Percentiles rank a stretch among this genome's conserved stretches.
phyloP scores from a whole-genome alignment of 2,888 invertebrate genomes.

The Aromia moschata region DNA sequence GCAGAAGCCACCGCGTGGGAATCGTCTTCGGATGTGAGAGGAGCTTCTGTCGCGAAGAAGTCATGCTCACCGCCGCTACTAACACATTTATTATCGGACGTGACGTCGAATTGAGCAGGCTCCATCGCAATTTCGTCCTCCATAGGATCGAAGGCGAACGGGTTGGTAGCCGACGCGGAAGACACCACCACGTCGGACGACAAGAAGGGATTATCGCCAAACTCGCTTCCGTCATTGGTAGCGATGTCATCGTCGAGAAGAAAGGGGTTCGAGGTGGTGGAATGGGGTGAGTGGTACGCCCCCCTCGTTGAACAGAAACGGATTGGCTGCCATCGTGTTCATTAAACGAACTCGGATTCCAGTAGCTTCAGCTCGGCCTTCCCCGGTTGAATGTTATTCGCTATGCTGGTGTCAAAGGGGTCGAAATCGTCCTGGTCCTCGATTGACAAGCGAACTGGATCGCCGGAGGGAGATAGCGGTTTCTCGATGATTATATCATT shows the following conservation, averaged over 20 bases:
- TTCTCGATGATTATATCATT: conserved; percentile 56
- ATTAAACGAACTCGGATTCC: conserved; percentile 74
- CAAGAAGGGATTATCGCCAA: conserved; percentile 77
- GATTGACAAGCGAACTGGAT: conserved; percentile 58
- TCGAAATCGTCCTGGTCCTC: conserved; percentile 69
- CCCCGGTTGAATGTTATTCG: conserved; percentile 77
- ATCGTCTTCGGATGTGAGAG: background rate
- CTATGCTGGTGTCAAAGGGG: conserved; percentile 88
- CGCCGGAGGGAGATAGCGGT: conserved; percentile 59
- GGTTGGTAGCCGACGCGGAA: conserved; percentile 65
- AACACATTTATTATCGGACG: background rate
- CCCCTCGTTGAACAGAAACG: conserved; percentile 82
- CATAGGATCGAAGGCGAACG: conserved; percentile 69
- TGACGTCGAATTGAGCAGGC: conserved; percentile 9
- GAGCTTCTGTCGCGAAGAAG: background rate
- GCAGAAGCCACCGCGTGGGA: background rate
- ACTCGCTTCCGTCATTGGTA: conserved; percentile 47
- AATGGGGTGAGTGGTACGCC: conserved; percentile 64
- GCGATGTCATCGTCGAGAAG: conserved; percentile 66
- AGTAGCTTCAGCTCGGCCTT: conserved; percentile 80
- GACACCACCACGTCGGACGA: conserved; percentile 53
- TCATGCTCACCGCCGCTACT: conserved; percentile 19
- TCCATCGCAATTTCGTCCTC: conserved; percentile 54
- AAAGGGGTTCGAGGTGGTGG: conserved; percentile 74
- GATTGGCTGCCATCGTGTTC: conserved; percentile 70